Evolutionary conservation across 2,888 invertebrate genomes (phyloP), one percentile per base, ranked within the genome.

Genomic region (Drosophila prolongata): DNA sequence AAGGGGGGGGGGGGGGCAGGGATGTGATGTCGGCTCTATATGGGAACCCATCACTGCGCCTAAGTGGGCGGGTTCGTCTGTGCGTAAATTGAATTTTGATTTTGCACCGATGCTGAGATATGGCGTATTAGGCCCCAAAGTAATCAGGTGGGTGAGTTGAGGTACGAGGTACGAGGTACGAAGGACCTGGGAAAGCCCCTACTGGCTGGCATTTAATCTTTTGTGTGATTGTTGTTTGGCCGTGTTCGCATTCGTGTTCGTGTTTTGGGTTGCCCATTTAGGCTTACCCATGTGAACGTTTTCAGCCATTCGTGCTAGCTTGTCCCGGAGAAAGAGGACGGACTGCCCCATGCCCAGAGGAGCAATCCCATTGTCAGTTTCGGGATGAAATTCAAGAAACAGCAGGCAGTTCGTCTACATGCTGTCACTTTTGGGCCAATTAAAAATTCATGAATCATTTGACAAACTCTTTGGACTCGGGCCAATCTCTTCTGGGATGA

Each of bases 21-120:
- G 19, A 9, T 5, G 16, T n/a, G 34, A 35, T 9, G 14, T 27
- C 16, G 30, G 10, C 30, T 24, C 13, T 30, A 47, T n/a, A 6
- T 19, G 24, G 14, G 65, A 35, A 11, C 6, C 58, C 47, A 49
- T 46, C 64, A 58, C 30, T 50, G 42, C 42, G 43, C 43, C 66
- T 68, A 58, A 52, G 61, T 76, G 73, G 70, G 72, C 68, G 55
- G 69, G 57, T 65, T 65, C 62, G 85, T 72, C 67, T 87, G 86
- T 89, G 89, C 80, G 85, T 88, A 86, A 89, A 86, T 86, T 89
- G 89, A 85, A 85, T 85, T 85, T 88, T 85, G 85, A 85, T 85
- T 85, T 89, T 89, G 80, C 85, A 85, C 89, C 82, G 86, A 85
- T 85, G 88, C 88, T 89, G 89, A 87, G 85, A 85, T 89, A 85